Conservation (phyloP, 2,797 vertebrate species). For the Chlorospingus semifuscus region DNA sequence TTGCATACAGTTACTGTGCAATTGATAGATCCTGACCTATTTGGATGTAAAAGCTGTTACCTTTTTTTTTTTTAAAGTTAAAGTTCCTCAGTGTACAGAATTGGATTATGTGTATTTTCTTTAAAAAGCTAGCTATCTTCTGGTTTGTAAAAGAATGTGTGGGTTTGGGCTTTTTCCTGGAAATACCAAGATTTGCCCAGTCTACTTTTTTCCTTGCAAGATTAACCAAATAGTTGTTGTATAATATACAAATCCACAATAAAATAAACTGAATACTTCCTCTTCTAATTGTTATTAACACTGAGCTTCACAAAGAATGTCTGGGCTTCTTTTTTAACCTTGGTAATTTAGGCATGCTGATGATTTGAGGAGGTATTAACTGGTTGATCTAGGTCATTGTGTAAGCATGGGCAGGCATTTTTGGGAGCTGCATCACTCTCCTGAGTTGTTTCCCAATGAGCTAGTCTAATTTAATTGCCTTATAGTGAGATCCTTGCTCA, state of each 20-base stretch:
- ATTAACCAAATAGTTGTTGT: background rate
- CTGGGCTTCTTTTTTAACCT: background rate
- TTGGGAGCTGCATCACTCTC: slow-evolving; percentile 31
- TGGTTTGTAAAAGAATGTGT: background rate
- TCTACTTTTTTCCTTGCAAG: background rate
- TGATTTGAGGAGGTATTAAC: slow-evolving; percentile 14
- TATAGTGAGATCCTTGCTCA: background rate
- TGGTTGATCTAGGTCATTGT: slow-evolving; percentile 20
- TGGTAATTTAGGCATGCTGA: background rate
- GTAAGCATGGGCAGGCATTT: slow-evolving; percentile 28
- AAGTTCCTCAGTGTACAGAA: background rate
- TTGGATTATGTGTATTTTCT: background rate
- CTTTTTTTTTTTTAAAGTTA: background rate
- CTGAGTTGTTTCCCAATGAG: slow-evolving; percentile 2
- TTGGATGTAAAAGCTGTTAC: background rate
- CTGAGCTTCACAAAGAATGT: background rate
- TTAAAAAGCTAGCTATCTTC: background rate
- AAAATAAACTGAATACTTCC: background rate
- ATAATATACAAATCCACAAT: background rate
- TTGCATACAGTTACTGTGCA: background rate
- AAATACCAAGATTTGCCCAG: background rate
- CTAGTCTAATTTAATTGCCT: slow-evolving; percentile 1
- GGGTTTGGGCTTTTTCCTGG: background rate
- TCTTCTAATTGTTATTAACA: background rate
- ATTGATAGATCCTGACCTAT: background rate